Conservation (phyloP, 2,888 invertebrate genomes). For the Andrena hattorfiana region DNA sequence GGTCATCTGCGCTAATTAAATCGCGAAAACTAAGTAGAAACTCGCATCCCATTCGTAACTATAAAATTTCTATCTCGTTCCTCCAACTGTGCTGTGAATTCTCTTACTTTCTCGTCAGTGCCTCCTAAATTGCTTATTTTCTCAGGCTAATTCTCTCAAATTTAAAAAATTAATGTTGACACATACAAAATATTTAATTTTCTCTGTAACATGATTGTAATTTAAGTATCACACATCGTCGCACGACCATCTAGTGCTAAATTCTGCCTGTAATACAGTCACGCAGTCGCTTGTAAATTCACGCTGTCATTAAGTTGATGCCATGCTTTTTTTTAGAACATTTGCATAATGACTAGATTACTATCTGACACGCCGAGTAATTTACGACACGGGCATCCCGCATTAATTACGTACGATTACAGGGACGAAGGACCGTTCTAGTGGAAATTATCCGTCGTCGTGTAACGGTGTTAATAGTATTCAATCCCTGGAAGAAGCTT, state of each 20-base stretch:
- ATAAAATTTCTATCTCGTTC: conserved; percentile 4
- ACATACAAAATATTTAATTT: no score
- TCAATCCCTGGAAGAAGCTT: conserved; percentile 15
- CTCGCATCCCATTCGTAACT: neutral
- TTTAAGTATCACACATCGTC: neutral
- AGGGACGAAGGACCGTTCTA: conserved; percentile 32
- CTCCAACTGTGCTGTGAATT: neutral
- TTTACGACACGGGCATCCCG: conserved; percentile 26
- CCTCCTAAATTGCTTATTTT: neutral
- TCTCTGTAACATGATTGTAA: neutral
- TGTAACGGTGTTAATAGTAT: conserved; percentile 17
- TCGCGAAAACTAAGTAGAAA: conserved; percentile 11
- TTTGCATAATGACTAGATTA: conserved; percentile 2
- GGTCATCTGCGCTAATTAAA: conserved; percentile 44
- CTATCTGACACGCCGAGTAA: conserved; percentile 32
- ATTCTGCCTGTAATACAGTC: neutral
- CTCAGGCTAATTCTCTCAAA: neutral
- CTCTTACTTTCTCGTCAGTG: neutral
- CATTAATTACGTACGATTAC: conserved; percentile 49
- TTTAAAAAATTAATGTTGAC: neutral
- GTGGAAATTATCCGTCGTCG: conserved; percentile 34
- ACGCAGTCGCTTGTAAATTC: conserved; percentile 11
- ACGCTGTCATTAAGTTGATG: neutral
- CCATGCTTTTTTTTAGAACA: neutral
- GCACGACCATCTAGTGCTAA: neutral